Percentiles rank a stretch among this genome's conserved stretches.
Conservation (phyloP, 2,113 vertebrate species). For the Hymenochirus boettgeri region DNA sequence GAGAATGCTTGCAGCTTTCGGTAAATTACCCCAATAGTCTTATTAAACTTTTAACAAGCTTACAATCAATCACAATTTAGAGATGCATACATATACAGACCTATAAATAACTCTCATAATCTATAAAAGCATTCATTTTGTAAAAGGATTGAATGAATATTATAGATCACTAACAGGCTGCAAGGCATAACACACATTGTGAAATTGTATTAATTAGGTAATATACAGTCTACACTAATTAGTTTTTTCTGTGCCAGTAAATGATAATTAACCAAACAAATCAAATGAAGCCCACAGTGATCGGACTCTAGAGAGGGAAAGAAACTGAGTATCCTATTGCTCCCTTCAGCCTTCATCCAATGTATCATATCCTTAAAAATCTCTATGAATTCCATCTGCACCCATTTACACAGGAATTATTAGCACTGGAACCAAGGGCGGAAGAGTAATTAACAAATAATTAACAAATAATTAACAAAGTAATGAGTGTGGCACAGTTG, state of each 20-base stretch:
- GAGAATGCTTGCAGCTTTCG: too few relatives aligned
- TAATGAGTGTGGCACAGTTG: constrained; percentile 27
- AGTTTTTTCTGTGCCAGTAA: constrained; percentile 32
- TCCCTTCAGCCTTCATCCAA: constrained; percentile 15
- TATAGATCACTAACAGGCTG: constrained; percentile 18
- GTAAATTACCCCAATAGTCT: too few relatives aligned
- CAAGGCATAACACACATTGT: constrained; percentile 19
- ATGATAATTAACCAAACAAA: constrained; percentile 41
- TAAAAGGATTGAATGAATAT: constrained; percentile 9
- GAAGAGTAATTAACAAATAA: constrained; percentile 32
- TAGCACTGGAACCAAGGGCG: constrained; percentile 13
- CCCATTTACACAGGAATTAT: constrained; percentile 21
- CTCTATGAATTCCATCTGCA: constrained; percentile 6
- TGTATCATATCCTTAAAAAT: constrained; percentile 21
- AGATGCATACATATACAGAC: too few relatives aligned
- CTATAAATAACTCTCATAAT: too few relatives aligned
- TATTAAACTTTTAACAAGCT: too few relatives aligned
- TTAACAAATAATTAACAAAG: constrained; percentile 37
- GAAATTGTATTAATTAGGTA: constrained; percentile 32
- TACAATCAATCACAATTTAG: too few relatives aligned
- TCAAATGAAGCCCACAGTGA: constrained; percentile 24
- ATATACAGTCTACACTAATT: constrained; percentile 33
- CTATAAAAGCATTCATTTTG: neutral
- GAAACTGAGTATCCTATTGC: constrained; percentile 22
- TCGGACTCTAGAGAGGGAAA: constrained; percentile 24